Evolutionary conservation across 1,140 invertebrate genomes (phyloP).

Genomic region (Penaeus vannamei): DNA sequence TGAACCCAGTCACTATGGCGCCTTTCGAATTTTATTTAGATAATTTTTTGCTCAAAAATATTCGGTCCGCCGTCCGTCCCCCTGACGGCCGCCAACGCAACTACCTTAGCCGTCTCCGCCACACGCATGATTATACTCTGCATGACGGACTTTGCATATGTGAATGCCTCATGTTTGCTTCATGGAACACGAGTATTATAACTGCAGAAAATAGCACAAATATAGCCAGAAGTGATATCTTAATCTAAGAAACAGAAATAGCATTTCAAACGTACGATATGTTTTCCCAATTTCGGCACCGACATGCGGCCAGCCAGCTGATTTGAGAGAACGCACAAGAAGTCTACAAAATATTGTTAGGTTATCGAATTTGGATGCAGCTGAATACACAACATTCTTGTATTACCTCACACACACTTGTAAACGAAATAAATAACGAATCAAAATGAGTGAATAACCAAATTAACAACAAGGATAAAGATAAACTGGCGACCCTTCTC

Average conservation of each 20-base stretch:
- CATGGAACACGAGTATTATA: neutral
- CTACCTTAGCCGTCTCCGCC: conserved; percentile 39
- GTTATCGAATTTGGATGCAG: conserved; percentile 20
- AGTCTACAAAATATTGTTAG: conserved; percentile 43
- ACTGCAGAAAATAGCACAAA: neutral
- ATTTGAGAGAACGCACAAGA: conserved; percentile 56
- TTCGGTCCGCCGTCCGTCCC: conserved; percentile 65
- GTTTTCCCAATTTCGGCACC: conserved; percentile 46
- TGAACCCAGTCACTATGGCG: conserved; percentile 67
- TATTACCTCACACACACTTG: neutral
- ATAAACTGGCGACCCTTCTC: conserved; percentile 48
- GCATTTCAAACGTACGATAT: conserved; percentile 37
- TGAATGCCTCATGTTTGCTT: neutral
- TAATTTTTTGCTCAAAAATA: conserved; percentile 69
- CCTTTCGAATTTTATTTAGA: conserved; percentile 68
- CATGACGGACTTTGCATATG: neutral
- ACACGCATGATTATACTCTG: conserved; percentile 57
- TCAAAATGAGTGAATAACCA: neutral
- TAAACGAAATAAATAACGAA: neutral
- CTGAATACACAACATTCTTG: neutral
- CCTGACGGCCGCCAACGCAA: conserved; percentile 59
- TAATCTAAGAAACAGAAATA: neutral
- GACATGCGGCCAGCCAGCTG: conserved; percentile 63
- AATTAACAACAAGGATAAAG: conserved; percentile 23
- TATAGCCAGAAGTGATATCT: neutral